Percentiles rank a stretch among this genome's conserved stretches.
phyloP scores from a whole-genome alignment of 2,113 vertebrate species.

The Chaenocephalus aceratus region DNA sequence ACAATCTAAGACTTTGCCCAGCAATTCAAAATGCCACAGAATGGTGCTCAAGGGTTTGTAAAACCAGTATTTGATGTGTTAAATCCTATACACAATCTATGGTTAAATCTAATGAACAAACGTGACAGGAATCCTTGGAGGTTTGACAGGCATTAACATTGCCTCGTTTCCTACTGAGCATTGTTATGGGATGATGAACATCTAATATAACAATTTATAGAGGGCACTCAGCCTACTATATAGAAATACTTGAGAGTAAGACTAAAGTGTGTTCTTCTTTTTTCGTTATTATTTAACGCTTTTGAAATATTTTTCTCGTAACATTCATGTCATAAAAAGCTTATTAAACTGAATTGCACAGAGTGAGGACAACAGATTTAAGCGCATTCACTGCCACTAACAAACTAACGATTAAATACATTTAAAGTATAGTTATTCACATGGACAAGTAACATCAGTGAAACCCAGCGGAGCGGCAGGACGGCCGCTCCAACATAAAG shows the following conservation, averaged over 20 bases:
- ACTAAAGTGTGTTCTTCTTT: neutral
- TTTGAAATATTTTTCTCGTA: no score
- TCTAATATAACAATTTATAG: neutral
- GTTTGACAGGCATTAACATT: neutral
- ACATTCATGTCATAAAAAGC: no score
- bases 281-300: no score
- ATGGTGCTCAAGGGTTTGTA: neutral
- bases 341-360: no score
- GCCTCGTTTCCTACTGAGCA: constrained; percentile 1
- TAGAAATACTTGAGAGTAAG: neutral
- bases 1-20: constrained; percentile 19
- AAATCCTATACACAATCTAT: neutral
- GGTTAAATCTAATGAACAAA: constrained; percentile 18
- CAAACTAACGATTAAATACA: neutral
- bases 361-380: neutral
- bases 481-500: constrained; percentile 18
- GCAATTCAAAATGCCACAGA: constrained; percentile 20
- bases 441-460: neutral
- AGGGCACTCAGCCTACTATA: neutral
- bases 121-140: neutral
- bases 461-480: constrained; percentile 8
- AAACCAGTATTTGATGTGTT: neutral
- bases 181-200: neutral
- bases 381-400: neutral
- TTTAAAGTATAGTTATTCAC: constrained; percentile 1